Percentiles rank a stretch among this genome's conserved stretches.
Conservation (phyloP, 1,140 invertebrate species). For the Eueides isabella region DNA sequence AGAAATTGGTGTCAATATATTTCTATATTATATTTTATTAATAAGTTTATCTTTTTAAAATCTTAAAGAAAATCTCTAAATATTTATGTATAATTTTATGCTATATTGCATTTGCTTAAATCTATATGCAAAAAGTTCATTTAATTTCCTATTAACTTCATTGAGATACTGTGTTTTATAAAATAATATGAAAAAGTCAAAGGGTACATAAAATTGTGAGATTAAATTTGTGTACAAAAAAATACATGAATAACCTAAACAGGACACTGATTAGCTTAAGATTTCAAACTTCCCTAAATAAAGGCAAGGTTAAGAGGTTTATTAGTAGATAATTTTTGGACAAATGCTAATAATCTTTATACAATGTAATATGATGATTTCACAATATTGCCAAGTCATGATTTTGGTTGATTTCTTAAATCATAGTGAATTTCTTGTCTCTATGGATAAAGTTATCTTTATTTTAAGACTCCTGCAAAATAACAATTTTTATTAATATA, state of each 20-base stretch:
- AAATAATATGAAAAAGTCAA: not conserved
- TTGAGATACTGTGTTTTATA: not conserved
- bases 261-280: not conserved
- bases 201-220: not conserved
- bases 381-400: slow-evolving; percentile 1
- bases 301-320: not conserved
- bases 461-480: not conserved
- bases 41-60: too few relatives aligned
- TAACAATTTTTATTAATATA: not conserved
- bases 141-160: not conserved
- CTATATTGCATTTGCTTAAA: not conserved
- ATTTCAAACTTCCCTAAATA: not conserved
- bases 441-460: not conserved
- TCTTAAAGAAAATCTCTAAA: not conserved
- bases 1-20: too few relatives aligned
- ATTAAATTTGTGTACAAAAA: not conserved
- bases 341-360: not conserved
- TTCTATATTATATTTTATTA: too few relatives aligned
- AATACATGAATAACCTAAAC: not conserved
- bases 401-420: not conserved
- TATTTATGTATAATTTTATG: too few relatives aligned
- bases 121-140: not conserved
- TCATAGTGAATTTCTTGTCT: not conserved
- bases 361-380: not conserved
- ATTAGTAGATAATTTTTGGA: not conserved